Base-by-base conservation (phyloP, 1,140 invertebrate genomes). In the Neodiprion lecontei region DNA sequence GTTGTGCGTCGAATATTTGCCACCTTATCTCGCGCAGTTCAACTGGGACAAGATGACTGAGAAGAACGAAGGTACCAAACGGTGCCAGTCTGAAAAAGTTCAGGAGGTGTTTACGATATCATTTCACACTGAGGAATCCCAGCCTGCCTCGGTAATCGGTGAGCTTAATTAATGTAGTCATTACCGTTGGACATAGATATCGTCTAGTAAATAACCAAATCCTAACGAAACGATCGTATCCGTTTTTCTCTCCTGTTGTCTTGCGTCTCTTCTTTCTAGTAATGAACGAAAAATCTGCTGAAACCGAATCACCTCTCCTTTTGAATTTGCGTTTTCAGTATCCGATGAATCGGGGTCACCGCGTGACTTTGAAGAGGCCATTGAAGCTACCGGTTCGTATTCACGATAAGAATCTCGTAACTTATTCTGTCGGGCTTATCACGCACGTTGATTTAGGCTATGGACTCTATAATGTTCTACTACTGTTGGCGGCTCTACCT, bases 311-410 rank as follows among this genome's bases (percentile, higher is more conserved):
- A 40, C 28, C 28, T 40, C 28, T 40, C 28, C n/a, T 61, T 17
- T 17, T 61, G 5, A 14, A 9, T 61, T 61, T 61, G 11, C n/a
- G 3, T 12, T 61, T 61, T 8, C 9, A 11, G 11, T 61, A 0
- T 9, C 53, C 0, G 53, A 61, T 9, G 53, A 61, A 61, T 12
- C 53, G 3, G 53, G 7, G 4, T 61, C 53, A 72, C 82, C 84
- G 0, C 87, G 90, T 0, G 90, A 93, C 78, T 93, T 93, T 77
- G 92, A 93, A 71, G 87, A 87, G 67, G 92, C 92, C 0, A 91
- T 93, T 14, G 82, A 88, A 0, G 88, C 88, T 0, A 89, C 91
- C 0, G 91, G 53, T 61, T 14, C 53, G 53, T 61, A 17, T 61
- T 61, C 28, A 40, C 28, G 1, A 61, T 61, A 17, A 9, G 4